A percentile compares a stretch with the other conserved stretches of the same genome.
Evolutionary conservation across 2,113 vertebrate species (phyloP).

Genomic region (Diglossa brunneiventris): DNA sequence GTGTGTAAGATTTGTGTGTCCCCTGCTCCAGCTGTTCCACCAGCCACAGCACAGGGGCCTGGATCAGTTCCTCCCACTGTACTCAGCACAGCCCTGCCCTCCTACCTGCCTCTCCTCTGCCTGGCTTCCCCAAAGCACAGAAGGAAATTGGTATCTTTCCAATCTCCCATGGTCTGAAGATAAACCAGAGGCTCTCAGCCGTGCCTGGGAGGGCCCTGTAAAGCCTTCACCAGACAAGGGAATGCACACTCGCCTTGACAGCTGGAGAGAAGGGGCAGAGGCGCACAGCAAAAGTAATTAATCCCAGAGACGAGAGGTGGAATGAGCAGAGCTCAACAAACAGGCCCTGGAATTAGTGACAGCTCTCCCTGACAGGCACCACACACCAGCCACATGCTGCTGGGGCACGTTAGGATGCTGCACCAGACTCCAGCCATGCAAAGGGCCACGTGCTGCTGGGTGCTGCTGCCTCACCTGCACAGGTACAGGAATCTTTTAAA

Average conservation of each 20-base stretch:
- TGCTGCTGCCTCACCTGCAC: neutral
- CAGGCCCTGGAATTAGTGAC: neutral
- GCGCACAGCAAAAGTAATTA: neutral
- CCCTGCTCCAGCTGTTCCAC: neutral
- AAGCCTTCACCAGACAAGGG: neutral
- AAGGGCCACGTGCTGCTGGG: neutral
- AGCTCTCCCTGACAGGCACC: neutral
- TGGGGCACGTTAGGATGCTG: neutral
- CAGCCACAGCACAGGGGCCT: neutral
- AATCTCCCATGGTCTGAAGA: neutral
- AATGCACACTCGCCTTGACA: neutral
- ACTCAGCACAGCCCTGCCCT: neutral
- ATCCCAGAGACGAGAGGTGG: neutral
- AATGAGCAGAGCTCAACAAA: neutral
- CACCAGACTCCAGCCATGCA: neutral
- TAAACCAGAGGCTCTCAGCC: neutral
- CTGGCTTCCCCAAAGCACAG: neutral
- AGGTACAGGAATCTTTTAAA: neutral
- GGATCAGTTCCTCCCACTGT: neutral
- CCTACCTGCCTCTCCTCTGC: neutral
- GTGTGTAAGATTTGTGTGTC: accelerated
- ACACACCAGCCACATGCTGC: neutral
- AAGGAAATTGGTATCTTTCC: neutral
- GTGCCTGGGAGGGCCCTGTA: neutral
- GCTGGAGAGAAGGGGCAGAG: conserved; percentile 33